These are phyloP conservation scores for Brachypalpus laphriformis DNA, from an alignment of 2,888 invertebrate genomes.

Conservation along the genomic window DNA sequence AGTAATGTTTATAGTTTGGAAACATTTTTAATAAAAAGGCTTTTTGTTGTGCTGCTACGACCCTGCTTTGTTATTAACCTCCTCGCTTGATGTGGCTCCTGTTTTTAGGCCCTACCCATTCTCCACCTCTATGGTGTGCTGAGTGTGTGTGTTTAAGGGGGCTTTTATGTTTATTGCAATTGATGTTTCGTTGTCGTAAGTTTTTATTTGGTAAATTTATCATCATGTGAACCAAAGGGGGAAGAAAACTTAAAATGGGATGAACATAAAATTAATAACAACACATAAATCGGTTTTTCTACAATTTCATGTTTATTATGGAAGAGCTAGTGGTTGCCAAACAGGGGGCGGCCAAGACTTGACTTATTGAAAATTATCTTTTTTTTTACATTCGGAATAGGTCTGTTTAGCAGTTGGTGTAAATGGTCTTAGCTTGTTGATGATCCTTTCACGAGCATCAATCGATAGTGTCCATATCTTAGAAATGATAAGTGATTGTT, in stretches of 20 bases:
- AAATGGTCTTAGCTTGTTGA: no score
- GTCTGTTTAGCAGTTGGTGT: no score
- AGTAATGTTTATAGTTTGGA: conserved; percentile 73
- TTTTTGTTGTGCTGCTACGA: conserved; percentile 54
- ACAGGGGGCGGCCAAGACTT: not conserved
- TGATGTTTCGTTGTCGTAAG: conserved; percentile 73
- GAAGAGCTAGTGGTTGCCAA: conserved; percentile 54
- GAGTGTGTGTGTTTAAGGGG: conserved; percentile 11
- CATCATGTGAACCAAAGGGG: conserved; percentile 63
- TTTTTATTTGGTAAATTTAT: conserved; percentile 73
- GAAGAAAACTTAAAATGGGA: conserved; percentile 65
- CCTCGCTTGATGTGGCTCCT: conserved; percentile 27
- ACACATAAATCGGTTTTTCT: conserved; percentile 70
- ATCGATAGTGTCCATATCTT: no score
- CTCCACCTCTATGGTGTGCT: conserved; percentile 3
- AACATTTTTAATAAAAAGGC: conserved; percentile 73
- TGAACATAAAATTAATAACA: conserved; percentile 70
- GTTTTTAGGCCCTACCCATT: not conserved
- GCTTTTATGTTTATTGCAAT: conserved; percentile 74
- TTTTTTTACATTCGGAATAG: no score
- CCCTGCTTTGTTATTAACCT: conserved; percentile 70
- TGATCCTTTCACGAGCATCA: no score
- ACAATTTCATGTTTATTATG: conserved; percentile 64
- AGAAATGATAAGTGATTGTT: no score
- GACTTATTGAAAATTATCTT: not conserved